Conservation (phyloP, 2,113 vertebrate species). For the Pao palembangensis region DNA sequence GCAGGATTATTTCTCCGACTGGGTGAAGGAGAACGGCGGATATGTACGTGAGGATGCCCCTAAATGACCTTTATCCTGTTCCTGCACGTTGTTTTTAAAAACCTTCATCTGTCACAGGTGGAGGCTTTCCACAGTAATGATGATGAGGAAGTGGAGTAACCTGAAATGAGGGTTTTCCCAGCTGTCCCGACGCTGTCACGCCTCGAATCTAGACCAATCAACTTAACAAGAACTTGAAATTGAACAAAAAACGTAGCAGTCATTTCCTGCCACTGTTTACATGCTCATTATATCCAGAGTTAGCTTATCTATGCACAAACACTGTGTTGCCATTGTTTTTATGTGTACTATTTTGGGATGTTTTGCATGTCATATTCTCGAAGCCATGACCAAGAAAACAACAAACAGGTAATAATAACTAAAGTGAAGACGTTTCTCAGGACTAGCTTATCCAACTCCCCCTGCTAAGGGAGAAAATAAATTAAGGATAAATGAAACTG, state of each 20-base stretch:
- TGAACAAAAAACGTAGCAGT: background rate
- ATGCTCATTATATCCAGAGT: background rate
- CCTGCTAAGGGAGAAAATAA: too few relatives aligned
- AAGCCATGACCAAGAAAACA: background rate
- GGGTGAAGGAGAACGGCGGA: constrained; percentile 77
- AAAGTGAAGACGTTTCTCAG: too few relatives aligned
- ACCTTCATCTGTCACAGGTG: constrained; percentile 38
- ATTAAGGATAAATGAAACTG: too few relatives aligned
- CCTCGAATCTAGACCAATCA: background rate
- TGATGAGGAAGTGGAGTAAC: constrained; percentile 51
- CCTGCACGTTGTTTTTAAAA: background rate
- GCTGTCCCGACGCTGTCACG: too few relatives aligned
- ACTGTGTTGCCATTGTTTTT: background rate
- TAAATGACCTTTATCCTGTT: background rate
- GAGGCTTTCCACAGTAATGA: constrained; percentile 35
- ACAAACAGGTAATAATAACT: background rate
- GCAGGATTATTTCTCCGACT: constrained; percentile 73
- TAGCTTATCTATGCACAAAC: background rate
- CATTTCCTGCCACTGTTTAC: background rate
- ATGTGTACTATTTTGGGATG: background rate
- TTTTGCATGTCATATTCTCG: too few relatives aligned
- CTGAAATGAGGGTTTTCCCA: too few relatives aligned
- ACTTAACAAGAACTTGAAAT: background rate
- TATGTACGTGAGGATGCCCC: constrained; percentile 72
- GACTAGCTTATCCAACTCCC: too few relatives aligned